A percentile compares a stretch with the other conserved stretches of the same genome.
These are phyloP conservation scores for Pogonocherus hispidulus DNA, from an alignment of 2,888 invertebrate genomes.

Conservation along the genomic window DNA sequence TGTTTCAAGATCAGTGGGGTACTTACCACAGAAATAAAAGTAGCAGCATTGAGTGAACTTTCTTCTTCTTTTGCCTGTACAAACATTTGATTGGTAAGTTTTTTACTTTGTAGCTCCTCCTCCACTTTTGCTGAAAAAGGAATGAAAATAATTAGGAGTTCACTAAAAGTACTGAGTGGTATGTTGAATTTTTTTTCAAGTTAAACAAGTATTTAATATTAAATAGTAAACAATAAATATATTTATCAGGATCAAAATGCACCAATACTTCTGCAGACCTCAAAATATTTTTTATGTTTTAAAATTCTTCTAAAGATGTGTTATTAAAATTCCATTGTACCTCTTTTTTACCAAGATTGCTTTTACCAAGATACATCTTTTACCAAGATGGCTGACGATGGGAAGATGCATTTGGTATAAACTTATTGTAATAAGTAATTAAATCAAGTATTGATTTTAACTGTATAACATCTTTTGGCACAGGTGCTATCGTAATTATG, in stretches of 20 bases:
- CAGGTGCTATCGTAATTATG: constrained; percentile 15
- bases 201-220: too few species aligned
- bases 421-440: constrained; percentile 44
- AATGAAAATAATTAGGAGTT: too few species aligned
- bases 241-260: neutral
- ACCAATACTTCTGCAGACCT: neutral
- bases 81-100: constrained; percentile 74
- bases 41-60: constrained; percentile 74
- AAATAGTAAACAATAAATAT: too few species aligned
- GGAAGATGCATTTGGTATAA: constrained; percentile 38
- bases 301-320: neutral
- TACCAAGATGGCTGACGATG: constrained; percentile 36
- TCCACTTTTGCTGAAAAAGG: constrained; percentile 75
- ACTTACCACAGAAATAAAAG: constrained; percentile 84
- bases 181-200: too few species aligned
- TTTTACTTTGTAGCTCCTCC: constrained; percentile 71
- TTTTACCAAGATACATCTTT: neutral
- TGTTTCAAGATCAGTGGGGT: neutral
- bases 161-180: too few species aligned
- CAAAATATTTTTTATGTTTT: neutral
- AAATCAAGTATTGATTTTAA: constrained; percentile 39
- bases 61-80: constrained; percentile 69
- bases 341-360: too few species aligned
- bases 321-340: neutral
- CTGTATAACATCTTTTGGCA: constrained; percentile 33